Conservation (phyloP, 2,888 invertebrate species). For the Melieria omissa region DNA sequence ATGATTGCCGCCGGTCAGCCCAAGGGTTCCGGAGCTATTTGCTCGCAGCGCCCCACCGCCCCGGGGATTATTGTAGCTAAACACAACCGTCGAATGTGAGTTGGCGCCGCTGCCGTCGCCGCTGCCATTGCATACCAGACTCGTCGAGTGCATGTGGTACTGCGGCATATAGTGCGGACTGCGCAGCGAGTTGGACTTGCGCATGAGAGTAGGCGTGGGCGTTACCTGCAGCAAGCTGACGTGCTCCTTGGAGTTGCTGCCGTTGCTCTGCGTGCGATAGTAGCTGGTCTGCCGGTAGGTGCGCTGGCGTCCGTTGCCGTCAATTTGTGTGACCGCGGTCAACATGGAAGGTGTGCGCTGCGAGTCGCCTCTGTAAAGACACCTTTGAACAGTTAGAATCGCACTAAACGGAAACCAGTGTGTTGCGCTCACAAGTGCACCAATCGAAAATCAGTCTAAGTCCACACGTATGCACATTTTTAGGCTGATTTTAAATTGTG, state of each 20-base stretch:
- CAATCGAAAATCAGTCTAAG: no score
- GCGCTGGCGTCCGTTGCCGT: conserved; percentile 59
- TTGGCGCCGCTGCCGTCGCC: not conserved
- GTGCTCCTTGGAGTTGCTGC: conserved; percentile 53
- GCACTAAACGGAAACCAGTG: no score
- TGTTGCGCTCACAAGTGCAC: no score
- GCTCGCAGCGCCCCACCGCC: conserved; percentile 34
- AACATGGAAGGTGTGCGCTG: conserved; percentile 65
- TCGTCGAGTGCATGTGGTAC: conserved; percentile 24
- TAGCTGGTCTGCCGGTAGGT: conserved; percentile 62
- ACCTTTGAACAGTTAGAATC: conserved; percentile 7
- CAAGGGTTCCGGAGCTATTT: conserved; percentile 14
- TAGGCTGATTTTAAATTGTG: no score
- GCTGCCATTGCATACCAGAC: conserved; percentile 37
- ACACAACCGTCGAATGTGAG: conserved; percentile 46
- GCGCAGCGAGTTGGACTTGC: conserved; percentile 27
- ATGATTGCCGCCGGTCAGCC: not conserved
- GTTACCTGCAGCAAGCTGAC: conserved; percentile 53
- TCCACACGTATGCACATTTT: no score
- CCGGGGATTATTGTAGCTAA: conserved; percentile 54
- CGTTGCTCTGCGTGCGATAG: conserved; percentile 56
- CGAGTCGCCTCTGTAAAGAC: conserved; percentile 62
- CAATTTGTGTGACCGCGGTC: conserved; percentile 66
- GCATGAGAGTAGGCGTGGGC: conserved; percentile 27
- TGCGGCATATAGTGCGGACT: conserved; percentile 7